These are phyloP conservation scores for Scarus forsteni DNA, from an alignment of 2,797 vertebrate genomes.

Conservation along the genomic window DNA sequence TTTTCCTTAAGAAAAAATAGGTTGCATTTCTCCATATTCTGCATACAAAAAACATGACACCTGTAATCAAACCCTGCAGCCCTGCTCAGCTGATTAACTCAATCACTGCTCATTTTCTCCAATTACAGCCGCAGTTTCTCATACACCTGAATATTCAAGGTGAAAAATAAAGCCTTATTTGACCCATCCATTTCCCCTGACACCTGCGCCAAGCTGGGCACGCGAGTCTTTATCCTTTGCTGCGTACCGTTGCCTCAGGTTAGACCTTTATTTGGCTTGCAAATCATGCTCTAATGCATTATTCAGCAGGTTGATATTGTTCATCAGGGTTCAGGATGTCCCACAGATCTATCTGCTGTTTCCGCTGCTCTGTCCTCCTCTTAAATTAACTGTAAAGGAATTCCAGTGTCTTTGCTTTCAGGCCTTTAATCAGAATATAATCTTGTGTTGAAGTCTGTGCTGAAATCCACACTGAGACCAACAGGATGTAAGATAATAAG, in stretches of 20 bases:
- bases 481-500: too few species aligned
- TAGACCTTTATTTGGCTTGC: not conserved
- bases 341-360: not conserved
- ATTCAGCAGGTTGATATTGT: not conserved
- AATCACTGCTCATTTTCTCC: not conserved
- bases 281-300: not conserved
- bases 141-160: not conserved
- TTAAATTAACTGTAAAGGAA: too few species aligned
- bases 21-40: too few species aligned
- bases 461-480: too few species aligned
- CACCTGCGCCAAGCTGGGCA: not conserved
- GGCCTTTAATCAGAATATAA: too few species aligned
- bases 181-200: not conserved
- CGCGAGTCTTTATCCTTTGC: not conserved
- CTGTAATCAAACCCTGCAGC: not conserved
- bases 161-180: not conserved
- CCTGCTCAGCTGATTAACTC: not conserved
- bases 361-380: too few species aligned
- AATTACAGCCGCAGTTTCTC: not conserved
- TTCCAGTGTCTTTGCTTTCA: too few species aligned
- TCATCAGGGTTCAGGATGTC: not conserved
- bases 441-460: too few species aligned
- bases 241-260: not conserved
- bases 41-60: too few species aligned
- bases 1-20: too few species aligned